Evolutionary conservation across 2,113 vertebrate genomes (phyloP), one percentile per base, ranked within the genome.

Genomic region (Sander vitreus): DNA sequence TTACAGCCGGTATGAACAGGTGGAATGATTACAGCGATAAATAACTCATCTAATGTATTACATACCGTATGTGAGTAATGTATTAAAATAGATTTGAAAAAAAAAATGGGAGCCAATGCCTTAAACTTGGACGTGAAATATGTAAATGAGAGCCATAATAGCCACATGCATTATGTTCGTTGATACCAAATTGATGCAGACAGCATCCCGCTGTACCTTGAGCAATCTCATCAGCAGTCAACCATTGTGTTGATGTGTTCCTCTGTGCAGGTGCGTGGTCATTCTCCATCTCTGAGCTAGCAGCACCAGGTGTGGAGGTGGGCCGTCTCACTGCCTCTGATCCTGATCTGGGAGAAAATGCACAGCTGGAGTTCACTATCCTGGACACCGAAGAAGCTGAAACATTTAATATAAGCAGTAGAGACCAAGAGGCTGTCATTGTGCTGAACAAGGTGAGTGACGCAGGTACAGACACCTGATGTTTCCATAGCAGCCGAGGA

Each of bases 221-320:
- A n/a, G 27, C 1, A 27, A 6, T 33, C 33, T 33, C 33, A 33
- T 33, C 33, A 33, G 33, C 33, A 7, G 59, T 6, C 45, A 69
- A 25, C 59, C 36, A 62, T 75, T 75, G 33, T 14, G 39, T 13
- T 25, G 6, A 18, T 11, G 58, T 9, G 2, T 9, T 5, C 15
- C 15, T 33, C 45, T 18, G 36, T 39, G 74, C 86, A 94, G 93
- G 89, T 81, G 90, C 91, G 2, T 94, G 92, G 92, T 96, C 96
- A 2, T 97, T 97, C 91, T 97, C 96, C 0, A 95, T 97, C 63
- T 95, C 96, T 16, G 97, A 98, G 92, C 93, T 97, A 0, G 96
- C 96, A 0, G 93, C 94, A 2, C 96, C 96, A 0, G 97, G 97
- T 33, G 96, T 96, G 53, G 94, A 96, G 53, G 96, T 98, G 87